These are phyloP conservation scores for Cetoscarus ocellatus DNA, from an alignment of 2,797 vertebrate genomes.

Conservation along the genomic window DNA sequence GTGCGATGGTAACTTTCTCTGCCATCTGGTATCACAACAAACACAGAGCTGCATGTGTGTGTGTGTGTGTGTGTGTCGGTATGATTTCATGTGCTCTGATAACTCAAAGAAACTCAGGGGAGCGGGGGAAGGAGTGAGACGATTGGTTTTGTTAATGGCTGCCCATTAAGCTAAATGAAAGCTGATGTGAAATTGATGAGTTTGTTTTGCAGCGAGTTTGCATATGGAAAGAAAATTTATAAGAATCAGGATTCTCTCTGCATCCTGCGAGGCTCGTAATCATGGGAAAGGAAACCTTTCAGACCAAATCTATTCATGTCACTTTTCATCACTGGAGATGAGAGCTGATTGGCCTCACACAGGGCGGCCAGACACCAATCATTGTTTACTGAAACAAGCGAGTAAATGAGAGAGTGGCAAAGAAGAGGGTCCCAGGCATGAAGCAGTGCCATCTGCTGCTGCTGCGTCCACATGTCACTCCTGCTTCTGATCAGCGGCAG, in stretches of 20 bases:
- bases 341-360: slow-evolving; percentile 56
- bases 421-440: slow-evolving; percentile 20
- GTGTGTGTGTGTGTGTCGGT: slow-evolving; percentile 12
- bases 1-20: slow-evolving; percentile 45
- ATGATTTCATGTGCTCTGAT: slow-evolving; percentile 42
- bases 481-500: slow-evolving; percentile 23
- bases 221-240: slow-evolving; percentile 69
- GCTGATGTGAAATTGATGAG: slow-evolving; percentile 79
- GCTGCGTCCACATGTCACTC: not conserved
- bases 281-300: slow-evolving; percentile 71
- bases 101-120: slow-evolving; percentile 32
- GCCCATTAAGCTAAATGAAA: slow-evolving; percentile 76
- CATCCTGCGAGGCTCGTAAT: slow-evolving; percentile 61
- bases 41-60: slow-evolving; percentile 24
- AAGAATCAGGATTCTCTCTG: slow-evolving; percentile 58
- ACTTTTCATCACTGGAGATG: slow-evolving; percentile 63
- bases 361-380: slow-evolving; percentile 38
- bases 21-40: slow-evolving; percentile 51
- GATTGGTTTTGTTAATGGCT: slow-evolving; percentile 70
- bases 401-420: slow-evolving; percentile 32
- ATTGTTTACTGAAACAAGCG: slow-evolving; percentile 40
- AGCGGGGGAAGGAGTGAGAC: slow-evolving; percentile 39
- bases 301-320: slow-evolving; percentile 66
- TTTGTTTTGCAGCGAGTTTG: slow-evolving; percentile 72
- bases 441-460: slow-evolving; percentile 43